Base-by-base conservation (phyloP, 2,888 invertebrate species). In the Cybosia mesomella region DNA sequence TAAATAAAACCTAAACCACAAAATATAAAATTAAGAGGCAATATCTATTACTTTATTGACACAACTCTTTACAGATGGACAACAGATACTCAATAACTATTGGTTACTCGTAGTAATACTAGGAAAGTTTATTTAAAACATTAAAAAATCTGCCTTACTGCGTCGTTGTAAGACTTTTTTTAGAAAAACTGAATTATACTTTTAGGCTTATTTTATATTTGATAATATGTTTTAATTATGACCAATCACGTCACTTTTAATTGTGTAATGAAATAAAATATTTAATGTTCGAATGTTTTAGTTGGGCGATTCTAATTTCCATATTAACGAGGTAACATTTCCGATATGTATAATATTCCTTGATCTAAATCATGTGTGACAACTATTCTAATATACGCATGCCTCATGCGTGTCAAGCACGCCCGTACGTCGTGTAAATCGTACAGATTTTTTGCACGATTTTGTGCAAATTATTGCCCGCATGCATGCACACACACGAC, bases 201-300 rank as follows among this genome's bases (percentile, higher is more conserved):
- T 18, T 49, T 49, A n/a, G 49, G 49, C 49, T 49, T n/a, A 18
- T 5, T 49, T 49, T 49, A 1, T 8, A 18, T 18, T 9, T 5
- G 9, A 9, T 9, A 18, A 49, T n/a, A n/a, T n/a, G 49, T 49
- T 49, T 8, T 9, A 49, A 49, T 49, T 49, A 49, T 49, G 49
- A 49, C 49, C 49, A 49, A 49, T 49, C 49, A n/a, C 49, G n/a
- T 49, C n/a, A 49, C 49, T 18, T 49, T 49, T 49, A 49, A 49
- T 43, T 43, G 18, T 43, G 18, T 43, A 43, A 43, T 43, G 43
- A 43, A 43, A 18, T 49, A 39, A 2, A 15, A 4, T 39, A n/a
- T 49, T 49, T 49, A 49, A 49, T n/a, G 7, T n/a, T n/a, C 8
- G 49, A 49, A 49, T n/a, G 49, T 49, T 18, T 49, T 49, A n/a